Conservation (phyloP, 2,113 vertebrate species). For the Lates calcarifer region DNA sequence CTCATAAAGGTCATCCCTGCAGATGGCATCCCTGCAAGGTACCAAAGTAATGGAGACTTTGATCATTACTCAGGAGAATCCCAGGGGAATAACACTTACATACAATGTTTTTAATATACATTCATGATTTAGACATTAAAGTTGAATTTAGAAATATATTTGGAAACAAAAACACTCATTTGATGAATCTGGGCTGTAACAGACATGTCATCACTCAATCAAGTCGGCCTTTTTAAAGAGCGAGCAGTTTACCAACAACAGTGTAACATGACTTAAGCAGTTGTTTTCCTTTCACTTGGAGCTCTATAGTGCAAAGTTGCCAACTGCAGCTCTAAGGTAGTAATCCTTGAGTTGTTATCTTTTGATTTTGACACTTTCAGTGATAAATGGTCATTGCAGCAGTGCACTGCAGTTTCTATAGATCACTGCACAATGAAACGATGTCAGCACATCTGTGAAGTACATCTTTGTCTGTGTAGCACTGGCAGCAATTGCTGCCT, state of each 20-base stretch:
- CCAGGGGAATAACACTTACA: not conserved
- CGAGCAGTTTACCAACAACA: not conserved
- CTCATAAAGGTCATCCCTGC: slow-evolving; percentile 68
- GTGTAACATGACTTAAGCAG: not conserved
- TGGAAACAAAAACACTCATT: not conserved
- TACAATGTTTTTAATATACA: not conserved
- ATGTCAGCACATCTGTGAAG: slow-evolving; percentile 60
- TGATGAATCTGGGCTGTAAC: not conserved
- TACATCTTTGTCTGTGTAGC: slow-evolving; percentile 33
- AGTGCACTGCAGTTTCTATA: slow-evolving; percentile 55
- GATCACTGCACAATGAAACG: slow-evolving; percentile 39
- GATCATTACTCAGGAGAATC: slow-evolving; percentile 51
- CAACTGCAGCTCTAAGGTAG: slow-evolving; percentile 13
- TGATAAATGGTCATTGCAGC: slow-evolving; percentile 51
- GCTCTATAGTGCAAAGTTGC: slow-evolving; percentile 19
- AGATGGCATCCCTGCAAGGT: slow-evolving; percentile 64
- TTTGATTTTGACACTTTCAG: slow-evolving; percentile 47
- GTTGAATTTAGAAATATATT: not conserved
- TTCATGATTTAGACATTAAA: slow-evolving; percentile 2
- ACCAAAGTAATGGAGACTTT: slow-evolving; percentile 36
- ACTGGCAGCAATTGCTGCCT: slow-evolving; percentile 32
- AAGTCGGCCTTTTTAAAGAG: not conserved
- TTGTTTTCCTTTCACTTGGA: slow-evolving; percentile 14
- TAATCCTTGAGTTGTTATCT: slow-evolving; percentile 41
- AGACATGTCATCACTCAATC: not conserved